phyloP scores from a whole-genome alignment of 1,140 invertebrate genomes.

The Zaprionus lachaisei region DNA sequence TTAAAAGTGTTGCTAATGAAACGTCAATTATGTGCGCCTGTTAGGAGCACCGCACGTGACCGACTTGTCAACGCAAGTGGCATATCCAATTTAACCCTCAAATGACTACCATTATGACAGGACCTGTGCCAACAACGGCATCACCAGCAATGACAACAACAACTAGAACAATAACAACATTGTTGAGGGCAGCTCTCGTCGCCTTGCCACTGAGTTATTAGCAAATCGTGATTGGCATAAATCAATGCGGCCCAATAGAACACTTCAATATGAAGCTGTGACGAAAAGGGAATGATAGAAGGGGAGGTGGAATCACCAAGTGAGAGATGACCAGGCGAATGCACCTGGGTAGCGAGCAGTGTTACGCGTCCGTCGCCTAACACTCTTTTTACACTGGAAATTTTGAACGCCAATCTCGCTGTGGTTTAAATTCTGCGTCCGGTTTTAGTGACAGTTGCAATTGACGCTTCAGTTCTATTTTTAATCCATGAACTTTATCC shows the following conservation, averaged over 20 bases:
- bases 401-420: conserved; percentile 50
- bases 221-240: conserved; percentile 83
- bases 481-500: background rate
- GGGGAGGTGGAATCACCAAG: background rate
- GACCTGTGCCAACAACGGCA: conserved; percentile 39
- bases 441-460: background rate
- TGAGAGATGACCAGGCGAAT: conserved; percentile 26
- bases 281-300: too few relatives aligned
- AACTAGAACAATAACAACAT: conserved; percentile 27
- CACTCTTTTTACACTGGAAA: conserved; percentile 35
- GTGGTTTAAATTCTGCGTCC: background rate
- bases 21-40: conserved; percentile 77
- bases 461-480: background rate
- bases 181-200: conserved; percentile 49
- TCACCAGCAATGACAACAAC: conserved; percentile 8
- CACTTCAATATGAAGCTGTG: background rate
- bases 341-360: conserved; percentile 54
- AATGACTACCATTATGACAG: conserved; percentile 79
- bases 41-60: conserved; percentile 62
- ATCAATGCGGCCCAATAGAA: conserved; percentile 63
- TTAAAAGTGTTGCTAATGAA: conserved; percentile 73
- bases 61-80: conserved; percentile 74
- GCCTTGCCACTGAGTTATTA: conserved; percentile 73
- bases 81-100: conserved; percentile 82
- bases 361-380: conserved; percentile 20